Base-by-base conservation (phyloP, 53 echinoderm and acorn worm genomes). In the Patiria pectinifera region DNA sequence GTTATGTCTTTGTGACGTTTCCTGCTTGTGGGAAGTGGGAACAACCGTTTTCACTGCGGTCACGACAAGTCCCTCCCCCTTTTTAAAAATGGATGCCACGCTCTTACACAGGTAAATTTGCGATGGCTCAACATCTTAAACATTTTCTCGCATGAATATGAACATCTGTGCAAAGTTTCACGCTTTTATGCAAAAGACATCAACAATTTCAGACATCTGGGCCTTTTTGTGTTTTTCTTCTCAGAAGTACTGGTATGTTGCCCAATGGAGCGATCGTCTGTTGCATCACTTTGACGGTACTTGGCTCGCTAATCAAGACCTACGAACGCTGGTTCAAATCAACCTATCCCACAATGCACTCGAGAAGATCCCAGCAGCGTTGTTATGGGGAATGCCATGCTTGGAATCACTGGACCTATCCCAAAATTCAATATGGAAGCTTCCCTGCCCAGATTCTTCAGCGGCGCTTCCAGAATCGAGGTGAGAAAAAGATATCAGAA, bases 301-400 rank as follows among this genome's bases (percentile, higher is more conserved):
- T 4, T 93, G 93, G 93, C 82, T 93, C 11, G 62, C 80, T 2
- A 89, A 22, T 21, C 3, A 25, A 2, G 74, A 82, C 21, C 10
- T 46, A n/a, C 81, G 45, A 59, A 59, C 71, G 0, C 21, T 93
- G 48, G 82, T 87, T 59, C 19, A 63, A 59, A 82, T 87, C 23
- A 87, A 93, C 80, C 87, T 93, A 15, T 93, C 93, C 47, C 87
- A 87, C n/a, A 93, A 93, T 74, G 58, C 71, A 49, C 71, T 93
- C 48, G 35, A 74, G 80, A 87, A 35, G 23, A 69, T 93, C 4
- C 93, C 93, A 2, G 82, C 80, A 47, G 14, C 71, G 0, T n/a
- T 93, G 23, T 71, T 93, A 10, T 93, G 93, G 93, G 93, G 93
- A 24, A 44, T 93, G 72, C 82, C 74, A 21, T 18, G 16, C 22